These are phyloP conservation scores for Drosophila dunni DNA, from an alignment of 1,140 invertebrate genomes.

Conservation along the genomic window DNA sequence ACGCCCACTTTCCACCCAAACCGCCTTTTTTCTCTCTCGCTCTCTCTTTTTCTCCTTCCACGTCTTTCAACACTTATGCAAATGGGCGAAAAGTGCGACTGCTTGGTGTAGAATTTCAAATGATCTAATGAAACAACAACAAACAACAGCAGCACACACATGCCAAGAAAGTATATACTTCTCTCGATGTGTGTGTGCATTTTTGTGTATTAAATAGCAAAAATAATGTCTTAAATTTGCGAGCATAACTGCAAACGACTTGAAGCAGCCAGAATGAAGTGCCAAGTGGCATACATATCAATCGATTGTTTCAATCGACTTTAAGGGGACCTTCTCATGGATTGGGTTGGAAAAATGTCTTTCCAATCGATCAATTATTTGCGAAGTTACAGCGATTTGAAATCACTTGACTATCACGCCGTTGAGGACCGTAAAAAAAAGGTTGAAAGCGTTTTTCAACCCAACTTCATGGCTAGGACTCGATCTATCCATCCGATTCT, in stretches of 20 bases:
- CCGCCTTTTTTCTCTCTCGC: not conserved
- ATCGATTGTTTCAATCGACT: not conserved
- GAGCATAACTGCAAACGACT: not conserved
- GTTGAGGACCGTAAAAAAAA: too few relatives aligned
- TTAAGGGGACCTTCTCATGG: too few relatives aligned
- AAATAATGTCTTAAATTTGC: constrained; percentile 4
- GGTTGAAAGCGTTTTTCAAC: too few relatives aligned
- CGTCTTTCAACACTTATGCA: constrained; percentile 48
- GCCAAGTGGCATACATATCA: not conserved
- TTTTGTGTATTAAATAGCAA: not conserved
- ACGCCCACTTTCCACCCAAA: not conserved
- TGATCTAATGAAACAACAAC: constrained; percentile 72
- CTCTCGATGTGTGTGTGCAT: not conserved
- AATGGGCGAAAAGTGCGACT: constrained; percentile 66
- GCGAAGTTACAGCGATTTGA: too few relatives aligned
- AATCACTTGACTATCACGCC: too few relatives aligned
- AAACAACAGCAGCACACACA: constrained; percentile 39
- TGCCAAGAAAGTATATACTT: constrained; percentile 7
- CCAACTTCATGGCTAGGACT: too few relatives aligned
- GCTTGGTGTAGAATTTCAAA: constrained; percentile 76
- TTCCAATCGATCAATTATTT: too few relatives aligned
- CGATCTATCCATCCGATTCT: too few relatives aligned
- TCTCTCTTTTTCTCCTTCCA: not conserved
- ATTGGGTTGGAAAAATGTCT: too few relatives aligned
- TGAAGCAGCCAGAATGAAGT: not conserved